Base-by-base conservation (phyloP, 2,888 invertebrate genomes). In the Lepidocyrtoides sp. region DNA sequence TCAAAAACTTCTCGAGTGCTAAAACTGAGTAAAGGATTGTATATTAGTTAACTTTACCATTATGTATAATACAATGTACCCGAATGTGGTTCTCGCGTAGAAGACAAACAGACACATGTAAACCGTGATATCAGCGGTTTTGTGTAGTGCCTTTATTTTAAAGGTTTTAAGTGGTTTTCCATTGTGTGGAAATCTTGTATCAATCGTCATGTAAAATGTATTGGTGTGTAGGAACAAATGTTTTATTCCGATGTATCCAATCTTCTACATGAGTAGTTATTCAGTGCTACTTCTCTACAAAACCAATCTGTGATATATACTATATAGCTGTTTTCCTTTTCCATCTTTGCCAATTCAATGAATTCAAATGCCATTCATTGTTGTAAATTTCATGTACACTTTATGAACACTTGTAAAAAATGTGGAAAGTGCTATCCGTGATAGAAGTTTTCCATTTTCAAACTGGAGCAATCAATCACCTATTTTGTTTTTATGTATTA, bases 301-400 rank as follows among this genome's bases (percentile, higher is more conserved):
- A 86, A 88, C 83, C 91, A 83, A 83, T 41, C 91, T 91, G 91
- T 91, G 91, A 91, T 91, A 91, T 51, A 14, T 26, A 77, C 7
- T 36, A 36, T 36, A 77, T 83, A 91, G 91, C 75, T 60, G 72
- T 91, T 91, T 86, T 63, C 88, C 83, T n/a, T 57, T 91, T 91
- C 83, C 54, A 60, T 72, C 75, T 77, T 77, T 91, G 91, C 88
- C 91, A 91, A 66, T 44, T 44, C 26, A 81, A 60, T 36, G 54
- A 14, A 60, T 20, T 41, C 17, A 57, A 29, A 12, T 54, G 36
- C 57, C 57, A 57, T 57, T 57, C 23, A 82, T 51, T 17, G 14
- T 20, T 57, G 60, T 60, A 36, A 7, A 32, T 1, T 79, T 51
- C 12, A 54, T 57, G 57, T 79, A 36, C 17, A 69, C 14, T 36